These are phyloP conservation scores for Nesoenas mayeri DNA, from an alignment of 2,113 vertebrate species.

Conservation along the genomic window DNA sequence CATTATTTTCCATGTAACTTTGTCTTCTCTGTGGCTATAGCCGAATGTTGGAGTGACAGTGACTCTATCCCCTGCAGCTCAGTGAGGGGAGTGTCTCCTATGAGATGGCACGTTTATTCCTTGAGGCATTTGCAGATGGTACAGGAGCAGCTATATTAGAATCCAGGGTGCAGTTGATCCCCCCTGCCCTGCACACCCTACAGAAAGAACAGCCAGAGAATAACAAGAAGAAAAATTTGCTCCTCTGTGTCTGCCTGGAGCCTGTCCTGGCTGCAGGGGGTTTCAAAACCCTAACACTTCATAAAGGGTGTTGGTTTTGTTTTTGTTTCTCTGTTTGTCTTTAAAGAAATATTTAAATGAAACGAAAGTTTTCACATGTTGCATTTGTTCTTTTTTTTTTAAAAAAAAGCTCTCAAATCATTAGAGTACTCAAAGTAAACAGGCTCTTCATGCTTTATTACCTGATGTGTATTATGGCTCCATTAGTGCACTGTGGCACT, in stretches of 20 bases:
- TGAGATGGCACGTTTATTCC: accelerated
- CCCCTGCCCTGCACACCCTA: not conserved
- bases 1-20: not conserved
- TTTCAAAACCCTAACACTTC: not conserved
- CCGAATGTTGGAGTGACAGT: not conserved
- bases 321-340: not conserved
- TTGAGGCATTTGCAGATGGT: not conserved
- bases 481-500: conserved; percentile 70
- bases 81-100: not conserved
- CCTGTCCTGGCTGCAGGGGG: not conserved
- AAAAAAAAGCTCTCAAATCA: conserved; percentile 78
- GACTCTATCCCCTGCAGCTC: not conserved
- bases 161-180: accelerated
- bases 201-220: not conserved
- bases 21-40: too few relatives aligned
- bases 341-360: not conserved
- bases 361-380: conserved; percentile 13
- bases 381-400: not conserved
- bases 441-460: conserved; percentile 77
- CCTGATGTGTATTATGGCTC: conserved; percentile 69
- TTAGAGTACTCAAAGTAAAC: conserved; percentile 73
- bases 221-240: not conserved
- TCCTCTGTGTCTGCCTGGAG: not conserved
- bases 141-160: not conserved
- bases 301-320: not conserved